Percentiles rank a stretch among this genome's conserved stretches.
phyloP scores from a whole-genome alignment of 64 coral and sea anemone species.

The Pocillopora damicornis region DNA sequence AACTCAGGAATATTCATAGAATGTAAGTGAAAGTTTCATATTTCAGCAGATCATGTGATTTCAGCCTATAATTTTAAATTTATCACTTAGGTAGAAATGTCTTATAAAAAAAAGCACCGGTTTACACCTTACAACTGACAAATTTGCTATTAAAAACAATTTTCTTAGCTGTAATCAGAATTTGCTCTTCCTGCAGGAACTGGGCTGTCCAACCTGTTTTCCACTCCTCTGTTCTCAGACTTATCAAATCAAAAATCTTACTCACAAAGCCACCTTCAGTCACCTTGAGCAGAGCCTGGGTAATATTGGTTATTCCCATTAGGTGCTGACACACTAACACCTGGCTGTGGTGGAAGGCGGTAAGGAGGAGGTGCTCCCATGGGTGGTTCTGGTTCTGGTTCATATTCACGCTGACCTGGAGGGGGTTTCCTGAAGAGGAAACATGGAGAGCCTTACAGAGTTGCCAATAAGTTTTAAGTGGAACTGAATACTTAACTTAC shows the following conservation, averaged over 20 bases:
- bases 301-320: slow-evolving; percentile 74
- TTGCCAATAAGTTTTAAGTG: too few relatives aligned
- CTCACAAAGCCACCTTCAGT: slow-evolving; percentile 32
- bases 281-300: slow-evolving; percentile 46
- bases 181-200: background rate
- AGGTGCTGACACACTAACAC: slow-evolving; percentile 49
- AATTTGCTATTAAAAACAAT: background rate
- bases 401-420: slow-evolving; percentile 24
- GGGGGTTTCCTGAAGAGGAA: slow-evolving; percentile 4
- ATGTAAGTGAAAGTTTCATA: too few relatives aligned
- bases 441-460: background rate
- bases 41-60: too few relatives aligned
- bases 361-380: slow-evolving; percentile 77
- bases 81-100: too few relatives aligned
- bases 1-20: too few relatives aligned
- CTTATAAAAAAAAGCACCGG: too few relatives aligned
- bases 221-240: slow-evolving; percentile 12
- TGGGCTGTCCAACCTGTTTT: slow-evolving; percentile 37
- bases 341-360: slow-evolving; percentile 70
- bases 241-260: slow-evolving; percentile 36
- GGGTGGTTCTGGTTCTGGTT: slow-evolving; percentile 44
- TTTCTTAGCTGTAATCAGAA: background rate
- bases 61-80: too few relatives aligned
- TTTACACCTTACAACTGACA: too few relatives aligned
- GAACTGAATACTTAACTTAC: too few relatives aligned